Conservation (phyloP, 2,113 vertebrate species). For the Mobula birostris region DNA sequence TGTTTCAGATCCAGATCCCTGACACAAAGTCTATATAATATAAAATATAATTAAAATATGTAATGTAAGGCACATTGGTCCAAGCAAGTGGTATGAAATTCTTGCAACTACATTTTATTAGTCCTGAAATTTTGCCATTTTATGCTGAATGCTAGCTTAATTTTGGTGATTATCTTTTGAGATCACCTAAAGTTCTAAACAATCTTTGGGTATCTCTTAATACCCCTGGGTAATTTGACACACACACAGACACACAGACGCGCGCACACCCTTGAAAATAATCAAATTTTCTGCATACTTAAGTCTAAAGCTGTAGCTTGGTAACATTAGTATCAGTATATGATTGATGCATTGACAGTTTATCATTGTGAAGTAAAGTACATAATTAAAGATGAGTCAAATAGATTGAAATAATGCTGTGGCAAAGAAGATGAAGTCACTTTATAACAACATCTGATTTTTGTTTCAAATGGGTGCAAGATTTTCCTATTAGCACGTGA, state of each 20-base stretch:
- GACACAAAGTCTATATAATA: not conserved
- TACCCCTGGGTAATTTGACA: not conserved
- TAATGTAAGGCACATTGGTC: not conserved
- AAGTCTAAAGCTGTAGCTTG: not conserved
- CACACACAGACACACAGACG: too few relatives aligned
- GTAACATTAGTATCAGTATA: not conserved
- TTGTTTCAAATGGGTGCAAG: not conserved
- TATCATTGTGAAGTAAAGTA: not conserved
- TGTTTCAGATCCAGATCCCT: not conserved
- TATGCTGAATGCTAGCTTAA: not conserved
- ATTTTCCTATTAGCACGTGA: not conserved
- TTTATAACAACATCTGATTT: not conserved
- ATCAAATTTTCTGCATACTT: not conserved
- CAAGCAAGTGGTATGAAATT: not conserved
- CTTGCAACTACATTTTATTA: not conserved
- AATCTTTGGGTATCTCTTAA: not conserved
- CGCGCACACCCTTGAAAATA: not conserved
- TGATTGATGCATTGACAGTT: not conserved
- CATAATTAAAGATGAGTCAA: not conserved
- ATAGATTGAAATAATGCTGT: not conserved
- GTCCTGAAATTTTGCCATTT: not conserved
- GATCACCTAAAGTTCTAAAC: not conserved
- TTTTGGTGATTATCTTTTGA: not conserved
- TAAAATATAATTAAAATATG: conserved; percentile 8
- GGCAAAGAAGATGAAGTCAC: not conserved